Evolutionary conservation across 2,113 vertebrate genomes (phyloP).

Genomic region (Serinus canaria): DNA sequence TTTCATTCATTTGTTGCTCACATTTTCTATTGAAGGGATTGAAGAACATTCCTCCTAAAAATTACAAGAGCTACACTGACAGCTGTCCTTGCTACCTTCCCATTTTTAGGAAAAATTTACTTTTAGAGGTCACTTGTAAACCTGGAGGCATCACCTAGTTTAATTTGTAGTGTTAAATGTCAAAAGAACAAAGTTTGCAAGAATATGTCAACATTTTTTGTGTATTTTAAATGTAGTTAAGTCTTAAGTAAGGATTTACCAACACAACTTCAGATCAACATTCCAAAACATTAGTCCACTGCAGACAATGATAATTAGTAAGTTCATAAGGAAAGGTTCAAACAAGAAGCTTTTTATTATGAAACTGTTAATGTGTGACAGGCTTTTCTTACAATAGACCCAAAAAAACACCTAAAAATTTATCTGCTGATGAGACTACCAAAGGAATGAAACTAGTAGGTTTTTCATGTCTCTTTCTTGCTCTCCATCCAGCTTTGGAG

Average conservation of each 20-base stretch:
- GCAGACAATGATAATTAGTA: background rate
- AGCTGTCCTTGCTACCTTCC: background rate
- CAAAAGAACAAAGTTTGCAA: background rate
- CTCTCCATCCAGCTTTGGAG: background rate
- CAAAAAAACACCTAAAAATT: background rate
- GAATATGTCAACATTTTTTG: background rate
- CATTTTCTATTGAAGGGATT: background rate
- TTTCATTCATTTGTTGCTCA: background rate
- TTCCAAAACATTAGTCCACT: background rate
- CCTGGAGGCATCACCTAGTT: background rate
- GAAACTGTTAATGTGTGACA: background rate
- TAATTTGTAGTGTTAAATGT: background rate
- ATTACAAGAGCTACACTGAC: background rate
- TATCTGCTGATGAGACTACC: background rate
- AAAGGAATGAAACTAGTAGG: background rate
- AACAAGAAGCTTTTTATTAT: background rate
- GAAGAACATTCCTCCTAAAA: background rate
- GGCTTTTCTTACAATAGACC: background rate
- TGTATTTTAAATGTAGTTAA: background rate
- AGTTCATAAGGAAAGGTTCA: background rate
- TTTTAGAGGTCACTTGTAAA: background rate
- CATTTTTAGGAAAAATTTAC: background rate
- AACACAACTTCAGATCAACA: background rate
- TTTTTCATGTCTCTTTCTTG: background rate
- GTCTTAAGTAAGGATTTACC: background rate